Evolutionary conservation across 2,113 vertebrate genomes (phyloP), one percentile per base, ranked within the genome.

Genomic region (Macquaria ambigua): DNA sequence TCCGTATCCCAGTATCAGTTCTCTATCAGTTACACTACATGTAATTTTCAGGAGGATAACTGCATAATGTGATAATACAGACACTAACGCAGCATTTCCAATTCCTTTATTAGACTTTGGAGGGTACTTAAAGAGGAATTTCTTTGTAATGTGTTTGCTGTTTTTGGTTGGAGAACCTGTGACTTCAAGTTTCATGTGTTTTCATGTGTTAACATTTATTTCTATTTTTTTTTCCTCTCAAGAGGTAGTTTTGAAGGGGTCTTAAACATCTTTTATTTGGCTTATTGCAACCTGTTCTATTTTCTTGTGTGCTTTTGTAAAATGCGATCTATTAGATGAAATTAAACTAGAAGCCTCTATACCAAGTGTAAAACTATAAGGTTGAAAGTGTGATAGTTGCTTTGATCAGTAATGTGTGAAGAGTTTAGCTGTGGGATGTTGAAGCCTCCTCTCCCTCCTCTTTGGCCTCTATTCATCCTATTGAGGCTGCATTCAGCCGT

Each of bases 341-440:
- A 62, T 31, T 11, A 34, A 70, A 43, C 21, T 43, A 4, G 11
- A 67, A 6, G 23, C 28, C 21, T 53, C 28, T 25, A 2, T 12
- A 25, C 18, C 1, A 4, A 31, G 25, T 11, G 25, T 48, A 50
- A 75, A 70, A 59, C 4, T 58, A 9, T 37, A 1, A 39, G 21
- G 56, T 52, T 48, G 18, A n/a, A 25, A 48, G 46, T 71, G 77
- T 79, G 31, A 11, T 10, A 10, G 46, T 1, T 55, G 41, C 67
- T 62, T 50, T 82, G 71, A 67, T 59, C 67, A 20, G 14, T 59
- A 28, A 61, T 59, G 82, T 58, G 81, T 71, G 37, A 61, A 77
- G 41, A 3, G 23, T 77, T 62, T 31, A 72, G 55, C 56, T 39
- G 48, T 15, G n/a, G 23, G 67, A 79, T 7, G 39, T 34, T 28